Conservation (phyloP, 2,113 vertebrate species). For the Acrocephalus arundinaceus region DNA sequence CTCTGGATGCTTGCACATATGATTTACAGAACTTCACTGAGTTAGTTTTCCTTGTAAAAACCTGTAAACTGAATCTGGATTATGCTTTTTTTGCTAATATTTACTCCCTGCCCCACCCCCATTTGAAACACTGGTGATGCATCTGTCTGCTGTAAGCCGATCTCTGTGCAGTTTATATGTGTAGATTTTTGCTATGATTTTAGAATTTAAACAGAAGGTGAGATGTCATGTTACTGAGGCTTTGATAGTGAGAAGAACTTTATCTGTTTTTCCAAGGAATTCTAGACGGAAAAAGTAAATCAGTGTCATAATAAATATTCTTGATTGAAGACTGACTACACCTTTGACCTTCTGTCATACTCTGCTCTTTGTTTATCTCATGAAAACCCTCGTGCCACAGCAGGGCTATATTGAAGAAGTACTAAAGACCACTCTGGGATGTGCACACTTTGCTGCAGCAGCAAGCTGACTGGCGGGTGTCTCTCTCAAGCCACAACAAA, state of each 20-base stretch:
- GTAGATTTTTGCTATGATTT: background rate
- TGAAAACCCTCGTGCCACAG: background rate
- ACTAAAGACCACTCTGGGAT: background rate
- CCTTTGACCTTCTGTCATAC: background rate
- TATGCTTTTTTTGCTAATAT: background rate
- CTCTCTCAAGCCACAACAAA: background rate
- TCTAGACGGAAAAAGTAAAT: background rate
- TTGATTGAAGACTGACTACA: background rate
- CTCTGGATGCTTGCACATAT: background rate
- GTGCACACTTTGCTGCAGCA: background rate
- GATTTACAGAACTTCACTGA: background rate
- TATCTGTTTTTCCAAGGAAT: background rate
- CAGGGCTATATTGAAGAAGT: background rate
- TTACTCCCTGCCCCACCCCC: rapidly evolving
- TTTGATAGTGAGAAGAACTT: background rate
- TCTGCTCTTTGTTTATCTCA: background rate
- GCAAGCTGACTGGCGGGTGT: background rate
- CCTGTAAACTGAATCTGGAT: background rate
- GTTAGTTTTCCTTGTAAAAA: background rate
- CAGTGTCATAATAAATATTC: background rate
- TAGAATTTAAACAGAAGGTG: background rate
- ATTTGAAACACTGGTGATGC: background rate
- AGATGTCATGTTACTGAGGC: background rate
- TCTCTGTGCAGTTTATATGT: background rate
- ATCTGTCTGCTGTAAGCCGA: background rate